Conservation (phyloP, 2,113 vertebrate species). For the Forbesichthys agassizii region DNA sequence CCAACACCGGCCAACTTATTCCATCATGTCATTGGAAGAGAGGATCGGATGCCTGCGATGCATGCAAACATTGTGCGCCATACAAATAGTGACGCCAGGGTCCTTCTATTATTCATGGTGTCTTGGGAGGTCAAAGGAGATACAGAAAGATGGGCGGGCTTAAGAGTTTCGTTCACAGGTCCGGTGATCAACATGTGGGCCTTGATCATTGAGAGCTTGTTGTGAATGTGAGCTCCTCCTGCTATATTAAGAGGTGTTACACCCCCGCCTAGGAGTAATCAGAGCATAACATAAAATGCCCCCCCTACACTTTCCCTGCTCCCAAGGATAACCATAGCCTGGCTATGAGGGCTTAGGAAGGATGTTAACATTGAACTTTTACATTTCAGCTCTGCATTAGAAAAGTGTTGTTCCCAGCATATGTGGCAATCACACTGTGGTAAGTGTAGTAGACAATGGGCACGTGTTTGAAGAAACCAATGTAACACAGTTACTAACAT, state of each 20-base stretch:
- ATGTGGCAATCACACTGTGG: too few species aligned
- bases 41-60: constrained; percentile 68
- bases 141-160: constrained; percentile 42
- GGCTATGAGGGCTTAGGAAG: not conserved
- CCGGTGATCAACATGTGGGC: constrained; percentile 55
- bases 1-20: constrained; percentile 77
- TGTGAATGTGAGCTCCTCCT: constrained; percentile 44
- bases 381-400: not conserved
- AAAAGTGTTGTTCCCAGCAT: too few species aligned
- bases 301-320: not conserved
- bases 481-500: not conserved
- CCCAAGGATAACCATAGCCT: not conserved
- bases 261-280: too few species aligned
- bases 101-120: constrained; percentile 71
- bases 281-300: too few species aligned
- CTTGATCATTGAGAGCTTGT: constrained; percentile 19
- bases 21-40: constrained; percentile 79
- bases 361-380: not conserved
- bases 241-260: constrained; percentile 6
- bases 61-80: constrained; percentile 78
- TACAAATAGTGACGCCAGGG: constrained; percentile 72
- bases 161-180: constrained; percentile 15
- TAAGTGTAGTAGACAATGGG: too few species aligned
- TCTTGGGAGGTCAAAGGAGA: constrained; percentile 40
- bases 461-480: too few species aligned